Percentiles rank a stretch among this genome's conserved stretches.
phyloP scores from a whole-genome alignment of 2,888 invertebrate genomes.

The Lottia gigantea region DNA sequence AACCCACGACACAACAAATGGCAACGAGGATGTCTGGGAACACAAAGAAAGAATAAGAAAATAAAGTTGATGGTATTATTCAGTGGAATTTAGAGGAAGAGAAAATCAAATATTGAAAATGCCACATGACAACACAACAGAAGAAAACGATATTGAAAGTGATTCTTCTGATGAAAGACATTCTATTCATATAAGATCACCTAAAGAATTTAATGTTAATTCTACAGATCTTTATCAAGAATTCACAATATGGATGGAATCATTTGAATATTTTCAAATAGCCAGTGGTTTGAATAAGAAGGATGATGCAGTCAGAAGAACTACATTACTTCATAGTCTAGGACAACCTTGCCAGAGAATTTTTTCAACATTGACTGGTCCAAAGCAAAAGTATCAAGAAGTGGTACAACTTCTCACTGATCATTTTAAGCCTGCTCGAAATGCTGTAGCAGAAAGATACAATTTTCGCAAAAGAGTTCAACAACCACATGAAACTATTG shows the following conservation, averaged over 20 bases:
- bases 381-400: not conserved
- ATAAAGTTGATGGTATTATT: too few species aligned
- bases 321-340: not conserved
- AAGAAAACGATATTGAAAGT: too few species aligned
- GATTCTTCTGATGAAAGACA: too few species aligned
- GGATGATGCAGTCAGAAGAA: not conserved
- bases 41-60: too few species aligned
- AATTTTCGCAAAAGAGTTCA: not conserved
- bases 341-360: not conserved
- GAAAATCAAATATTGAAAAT: too few species aligned
- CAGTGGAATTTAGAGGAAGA: too few species aligned
- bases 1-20: too few species aligned
- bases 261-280: not conserved
- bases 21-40: too few species aligned
- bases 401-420: not conserved
- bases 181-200: not conserved
- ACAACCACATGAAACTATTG: not conserved
- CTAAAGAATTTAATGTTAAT: not conserved
- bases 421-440: not conserved
- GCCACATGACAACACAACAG: too few species aligned
- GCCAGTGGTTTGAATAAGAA: not conserved
- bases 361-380: not conserved
- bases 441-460: slow-evolving; percentile 5
- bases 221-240: not conserved
- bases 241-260: not conserved